These are phyloP conservation scores for Halictus rubicundus DNA, from an alignment of 1,140 invertebrate species.

Conservation along the genomic window DNA sequence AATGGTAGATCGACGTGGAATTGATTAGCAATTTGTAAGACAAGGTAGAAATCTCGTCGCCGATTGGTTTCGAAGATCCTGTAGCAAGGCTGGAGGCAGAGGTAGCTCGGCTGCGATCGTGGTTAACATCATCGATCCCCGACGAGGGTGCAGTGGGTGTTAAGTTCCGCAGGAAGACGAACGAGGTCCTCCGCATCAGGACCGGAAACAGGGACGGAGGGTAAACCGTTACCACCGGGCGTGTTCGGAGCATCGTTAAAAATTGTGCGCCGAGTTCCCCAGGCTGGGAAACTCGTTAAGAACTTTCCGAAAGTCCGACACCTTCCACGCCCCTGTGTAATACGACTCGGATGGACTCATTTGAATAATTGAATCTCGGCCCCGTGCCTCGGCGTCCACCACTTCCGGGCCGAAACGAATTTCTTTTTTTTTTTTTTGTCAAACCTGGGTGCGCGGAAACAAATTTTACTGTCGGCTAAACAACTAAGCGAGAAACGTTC, in stretches of 20 bases:
- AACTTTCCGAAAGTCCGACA: conserved; percentile 1
- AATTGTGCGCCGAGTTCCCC: background rate
- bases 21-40: too few species aligned
- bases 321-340: background rate
- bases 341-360: conserved; percentile 9
- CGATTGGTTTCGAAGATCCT: background rate
- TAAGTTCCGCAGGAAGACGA: background rate
- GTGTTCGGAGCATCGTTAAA: background rate
- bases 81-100: background rate
- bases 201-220: background rate
- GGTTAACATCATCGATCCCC: background rate
- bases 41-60: too few species aligned
- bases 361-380: conserved; percentile 7
- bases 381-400: too few species aligned
- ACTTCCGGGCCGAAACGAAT: too few species aligned
- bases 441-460: too few species aligned
- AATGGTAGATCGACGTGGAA: too few species aligned
- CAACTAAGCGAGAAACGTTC: too few species aligned
- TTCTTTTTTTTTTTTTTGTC: too few species aligned
- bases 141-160: background rate
- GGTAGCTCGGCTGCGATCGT: background rate
- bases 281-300: conserved; percentile 4
- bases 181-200: background rate
- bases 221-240: background rate
- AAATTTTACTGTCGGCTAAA: too few species aligned